A percentile compares a stretch with the other conserved stretches of the same genome.
These are phyloP conservation scores for Actenoides hombroni DNA, from an alignment of 2,113 vertebrate genomes.

Conservation along the genomic window DNA sequence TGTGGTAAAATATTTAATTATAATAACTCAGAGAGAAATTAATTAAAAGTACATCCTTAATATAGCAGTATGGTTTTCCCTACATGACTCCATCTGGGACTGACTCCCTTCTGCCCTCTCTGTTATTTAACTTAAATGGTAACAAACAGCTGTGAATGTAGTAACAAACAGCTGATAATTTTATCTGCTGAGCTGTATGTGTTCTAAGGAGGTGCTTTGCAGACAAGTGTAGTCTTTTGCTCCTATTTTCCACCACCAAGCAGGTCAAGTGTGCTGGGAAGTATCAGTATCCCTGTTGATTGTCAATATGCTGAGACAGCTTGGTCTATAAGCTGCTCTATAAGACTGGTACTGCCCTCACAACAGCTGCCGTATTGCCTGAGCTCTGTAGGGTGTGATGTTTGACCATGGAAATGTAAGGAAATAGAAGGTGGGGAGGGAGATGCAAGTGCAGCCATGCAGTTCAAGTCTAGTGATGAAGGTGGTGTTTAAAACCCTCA, in stretches of 20 bases:
- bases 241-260: neutral
- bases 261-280: neutral
- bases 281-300: neutral
- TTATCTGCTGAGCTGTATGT: neutral
- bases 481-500: neutral
- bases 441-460: rapidly evolving
- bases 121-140: neutral
- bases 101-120: slow-evolving; percentile 10
- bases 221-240: neutral
- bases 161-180: neutral
- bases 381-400: neutral
- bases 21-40: slow-evolving; percentile 2
- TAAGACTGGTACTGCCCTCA: neutral
- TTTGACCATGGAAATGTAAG: neutral
- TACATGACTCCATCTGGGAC: neutral
- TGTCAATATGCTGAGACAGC: neutral
- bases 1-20: slow-evolving; percentile 50
- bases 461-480: neutral
- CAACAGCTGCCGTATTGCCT: neutral
- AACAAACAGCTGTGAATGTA: neutral
- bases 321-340: neutral
- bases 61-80: slow-evolving; percentile 2
- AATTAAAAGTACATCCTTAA: slow-evolving; percentile 48
- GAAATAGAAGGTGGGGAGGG: neutral
- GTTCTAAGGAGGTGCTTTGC: neutral